Evolutionary conservation across 2,797 vertebrate species (phyloP), one percentile per base, ranked within the genome.

Genomic region (Potorous gilbertii): DNA sequence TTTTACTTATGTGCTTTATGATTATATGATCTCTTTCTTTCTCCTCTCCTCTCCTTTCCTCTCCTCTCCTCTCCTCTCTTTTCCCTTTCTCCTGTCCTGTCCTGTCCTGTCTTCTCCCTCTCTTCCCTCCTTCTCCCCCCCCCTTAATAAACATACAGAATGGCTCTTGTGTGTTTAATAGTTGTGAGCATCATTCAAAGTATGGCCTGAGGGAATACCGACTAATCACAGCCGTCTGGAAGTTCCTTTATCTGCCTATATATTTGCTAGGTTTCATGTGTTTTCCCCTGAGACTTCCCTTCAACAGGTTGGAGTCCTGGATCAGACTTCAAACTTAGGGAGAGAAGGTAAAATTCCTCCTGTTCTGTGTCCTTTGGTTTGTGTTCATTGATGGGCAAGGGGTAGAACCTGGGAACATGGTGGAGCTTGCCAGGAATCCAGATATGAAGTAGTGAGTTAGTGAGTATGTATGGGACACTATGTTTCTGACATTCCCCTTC

Each of bases 11-110:
- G 18, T 40, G 16, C 16, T 81, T 74, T 74, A 40, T 74, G 62
- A 5, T 40, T 40, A n/a, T 40, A 24, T 81, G 18, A 81, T 21
- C 16, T 81, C 21, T 46, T 21, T 40, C 40, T 46, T n/a, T n/a
- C n/a, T n/a, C n/a, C n/a, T n/a, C n/a, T n/a, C n/a, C n/a, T 5
- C 6, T 4, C 1, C 56, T 6, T 31, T 1, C 31, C 11, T 4
- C 0, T 14, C 2, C 14, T n/a, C 24, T 56, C 56, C 13, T 4
- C 27, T 13, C 4, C 5, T 5, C 4, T 12, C 31, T 4, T 4
- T 0, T 5, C 1, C 31, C n/a, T n/a, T n/a, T 4, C 1, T 14
- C 14, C 14, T 3, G 1, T 55, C 21, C 34, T 11, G 10, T 9
- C 11, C 10, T 4, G 29, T 10, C 12, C 11, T 13, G 2, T 10